A percentile compares a stretch with the other conserved stretches of the same genome.
Evolutionary conservation across 2,797 vertebrate genomes (phyloP).

Genomic region (Tolypeutes matacus): DNA sequence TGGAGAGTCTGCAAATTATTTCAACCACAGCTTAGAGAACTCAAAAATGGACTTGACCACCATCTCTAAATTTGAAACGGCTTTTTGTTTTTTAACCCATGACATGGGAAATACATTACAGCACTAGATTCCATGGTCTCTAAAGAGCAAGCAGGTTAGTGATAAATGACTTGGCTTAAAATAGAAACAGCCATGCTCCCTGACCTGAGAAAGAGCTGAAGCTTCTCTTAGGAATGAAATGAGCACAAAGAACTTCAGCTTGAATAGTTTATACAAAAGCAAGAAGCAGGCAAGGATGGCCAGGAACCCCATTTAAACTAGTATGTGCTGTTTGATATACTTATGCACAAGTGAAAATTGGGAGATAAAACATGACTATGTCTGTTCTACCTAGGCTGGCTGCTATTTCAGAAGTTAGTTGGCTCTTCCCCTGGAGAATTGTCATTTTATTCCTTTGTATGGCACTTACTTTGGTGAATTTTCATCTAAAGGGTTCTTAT

Average conservation of each 20-base stretch:
- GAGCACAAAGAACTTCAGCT: background rate
- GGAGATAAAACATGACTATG: background rate
- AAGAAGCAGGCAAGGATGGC: background rate
- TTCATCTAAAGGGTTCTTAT: background rate
- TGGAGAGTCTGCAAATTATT: background rate
- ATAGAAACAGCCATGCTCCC: background rate
- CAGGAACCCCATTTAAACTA: background rate
- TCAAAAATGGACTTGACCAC: background rate
- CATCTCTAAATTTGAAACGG: background rate
- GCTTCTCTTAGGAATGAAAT: background rate
- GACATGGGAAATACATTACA: background rate
- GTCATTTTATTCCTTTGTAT: background rate
- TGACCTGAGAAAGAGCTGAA: background rate
- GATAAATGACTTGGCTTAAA: background rate
- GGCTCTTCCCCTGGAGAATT: background rate
- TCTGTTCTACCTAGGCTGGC: slow-evolving; percentile 63
- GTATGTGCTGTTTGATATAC: rapidly evolving
- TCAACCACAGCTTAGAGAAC: background rate
- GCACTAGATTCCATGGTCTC: background rate
- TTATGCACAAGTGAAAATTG: background rate
- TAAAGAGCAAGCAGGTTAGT: background rate
- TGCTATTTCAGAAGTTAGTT: slow-evolving; percentile 19
- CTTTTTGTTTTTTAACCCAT: background rate
- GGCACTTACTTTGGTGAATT: background rate
- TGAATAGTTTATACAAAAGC: background rate